Conservation (phyloP, 2,888 invertebrate genomes). For the Acleris holmiana region DNA sequence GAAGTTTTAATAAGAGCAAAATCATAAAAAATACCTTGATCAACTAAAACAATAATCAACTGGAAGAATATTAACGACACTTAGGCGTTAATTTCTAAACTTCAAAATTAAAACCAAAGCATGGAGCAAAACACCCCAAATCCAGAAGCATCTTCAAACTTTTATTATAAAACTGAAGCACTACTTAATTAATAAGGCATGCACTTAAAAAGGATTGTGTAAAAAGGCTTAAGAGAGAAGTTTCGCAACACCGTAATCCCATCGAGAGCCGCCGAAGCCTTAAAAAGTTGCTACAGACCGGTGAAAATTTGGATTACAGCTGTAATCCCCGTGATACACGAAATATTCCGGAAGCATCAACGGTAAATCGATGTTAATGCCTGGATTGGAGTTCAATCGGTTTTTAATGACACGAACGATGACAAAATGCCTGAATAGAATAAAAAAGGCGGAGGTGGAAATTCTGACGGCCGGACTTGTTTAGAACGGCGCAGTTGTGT, state of each 20-base stretch:
- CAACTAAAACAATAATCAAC: background rate
- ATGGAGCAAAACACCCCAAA: conserved; percentile 49
- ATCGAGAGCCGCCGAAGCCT: conserved; percentile 54
- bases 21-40: no score
- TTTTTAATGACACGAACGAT: conserved; percentile 54
- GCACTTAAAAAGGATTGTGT: conserved; percentile 63
- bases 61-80: conserved; percentile 28
- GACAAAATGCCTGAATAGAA: conserved; percentile 33
- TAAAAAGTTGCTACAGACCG: conserved; percentile 58
- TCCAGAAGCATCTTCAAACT: conserved; percentile 53
- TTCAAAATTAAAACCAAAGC: conserved; percentile 40
- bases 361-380: conserved; percentile 45
- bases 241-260: conserved; percentile 63
- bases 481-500: no score
- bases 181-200: conserved; percentile 77
- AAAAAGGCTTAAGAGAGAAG: conserved; percentile 71
- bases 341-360: conserved; percentile 53
- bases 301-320: conserved; percentile 67
- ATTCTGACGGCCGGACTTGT: no score
- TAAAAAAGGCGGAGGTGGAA: background rate
- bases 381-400: conserved; percentile 47
- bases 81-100: conserved; percentile 31
- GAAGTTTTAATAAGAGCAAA: no score
- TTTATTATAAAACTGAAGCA: conserved; percentile 57
- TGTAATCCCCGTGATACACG: conserved; percentile 61